These are phyloP conservation scores for Hoplostethus mediterraneus DNA, from an alignment of 2,797 vertebrate genomes.

Conservation along the genomic window DNA sequence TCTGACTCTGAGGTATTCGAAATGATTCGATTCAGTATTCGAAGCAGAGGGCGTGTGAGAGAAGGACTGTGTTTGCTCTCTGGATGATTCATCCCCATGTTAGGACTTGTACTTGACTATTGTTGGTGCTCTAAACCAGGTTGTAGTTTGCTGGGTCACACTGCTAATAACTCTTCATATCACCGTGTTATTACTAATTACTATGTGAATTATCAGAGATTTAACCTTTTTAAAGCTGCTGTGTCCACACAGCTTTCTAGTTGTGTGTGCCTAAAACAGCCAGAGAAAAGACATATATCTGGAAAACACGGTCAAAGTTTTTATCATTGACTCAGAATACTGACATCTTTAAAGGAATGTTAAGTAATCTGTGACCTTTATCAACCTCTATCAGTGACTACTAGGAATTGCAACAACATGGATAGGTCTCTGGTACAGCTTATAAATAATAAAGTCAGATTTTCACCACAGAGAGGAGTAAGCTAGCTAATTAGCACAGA, in stretches of 20 bases:
- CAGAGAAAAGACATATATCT: too few relatives aligned
- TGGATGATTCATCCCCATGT: conserved; percentile 67
- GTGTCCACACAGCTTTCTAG: background rate
- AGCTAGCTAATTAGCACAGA: too few relatives aligned
- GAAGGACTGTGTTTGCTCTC: conserved; percentile 46
- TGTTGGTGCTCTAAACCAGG: conserved; percentile 19
- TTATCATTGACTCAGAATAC: too few relatives aligned
- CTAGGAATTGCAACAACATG: too few relatives aligned
- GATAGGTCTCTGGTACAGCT: too few relatives aligned
- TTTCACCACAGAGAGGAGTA: too few relatives aligned
- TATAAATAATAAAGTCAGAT: too few relatives aligned
- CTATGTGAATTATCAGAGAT: conserved; percentile 41
- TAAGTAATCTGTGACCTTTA: too few relatives aligned
- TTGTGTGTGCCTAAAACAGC: background rate
- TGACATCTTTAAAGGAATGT: too few relatives aligned
- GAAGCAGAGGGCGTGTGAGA: conserved; percentile 45
- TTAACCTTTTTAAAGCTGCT: background rate
- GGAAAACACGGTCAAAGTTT: too few relatives aligned
- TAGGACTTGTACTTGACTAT: conserved; percentile 66
- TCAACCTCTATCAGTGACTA: too few relatives aligned
- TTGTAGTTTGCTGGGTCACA: conserved; percentile 36
- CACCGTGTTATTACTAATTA: conserved; percentile 2
- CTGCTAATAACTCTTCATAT: conserved; percentile 15
- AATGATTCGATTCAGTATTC: conserved; percentile 5
- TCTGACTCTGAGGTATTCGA: conserved; percentile 9